phyloP scores from a whole-genome alignment of 35 echinoderm and acorn worm species.

The Patiria miniata region DNA sequence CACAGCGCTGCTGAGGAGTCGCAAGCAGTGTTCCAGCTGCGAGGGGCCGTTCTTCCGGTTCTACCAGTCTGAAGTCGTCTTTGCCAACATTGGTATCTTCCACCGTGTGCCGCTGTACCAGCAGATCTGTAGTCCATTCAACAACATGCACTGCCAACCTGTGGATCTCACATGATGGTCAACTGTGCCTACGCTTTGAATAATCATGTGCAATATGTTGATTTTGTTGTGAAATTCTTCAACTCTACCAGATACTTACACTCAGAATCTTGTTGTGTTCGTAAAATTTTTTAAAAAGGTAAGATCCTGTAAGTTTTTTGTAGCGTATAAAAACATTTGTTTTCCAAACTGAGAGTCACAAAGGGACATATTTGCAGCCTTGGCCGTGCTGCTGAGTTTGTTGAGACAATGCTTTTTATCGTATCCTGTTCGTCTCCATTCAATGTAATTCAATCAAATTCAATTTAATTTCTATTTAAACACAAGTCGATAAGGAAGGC shows the following conservation, averaged over 20 bases:
- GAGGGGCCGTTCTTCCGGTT: conserved; percentile 88
- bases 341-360: background rate
- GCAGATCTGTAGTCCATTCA: conserved; percentile 90
- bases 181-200: background rate
- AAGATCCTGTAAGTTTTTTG: background rate
- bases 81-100: conserved; percentile 94
- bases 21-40: conserved; percentile 79
- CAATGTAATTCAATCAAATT: background rate
- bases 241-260: background rate
- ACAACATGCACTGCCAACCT: conserved; percentile 74
- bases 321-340: background rate
- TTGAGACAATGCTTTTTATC: too few relatives aligned
- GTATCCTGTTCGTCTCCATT: background rate
- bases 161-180: conserved; percentile 42
- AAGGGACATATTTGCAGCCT: too few relatives aligned
- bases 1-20: conserved; percentile 75
- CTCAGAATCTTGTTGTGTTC: too few relatives aligned
- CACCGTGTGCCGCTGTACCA: conserved; percentile 96
- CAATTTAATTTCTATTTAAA: too few relatives aligned
- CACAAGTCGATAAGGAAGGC: too few relatives aligned
- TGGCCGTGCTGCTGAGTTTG: too few relatives aligned
- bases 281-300: background rate
- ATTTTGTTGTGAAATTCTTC: background rate
- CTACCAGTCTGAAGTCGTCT: conserved; percentile 86
- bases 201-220: background rate